These are phyloP conservation scores for Irena cyanogastra DNA, from an alignment of 2,113 vertebrate species.

Conservation along the genomic window DNA sequence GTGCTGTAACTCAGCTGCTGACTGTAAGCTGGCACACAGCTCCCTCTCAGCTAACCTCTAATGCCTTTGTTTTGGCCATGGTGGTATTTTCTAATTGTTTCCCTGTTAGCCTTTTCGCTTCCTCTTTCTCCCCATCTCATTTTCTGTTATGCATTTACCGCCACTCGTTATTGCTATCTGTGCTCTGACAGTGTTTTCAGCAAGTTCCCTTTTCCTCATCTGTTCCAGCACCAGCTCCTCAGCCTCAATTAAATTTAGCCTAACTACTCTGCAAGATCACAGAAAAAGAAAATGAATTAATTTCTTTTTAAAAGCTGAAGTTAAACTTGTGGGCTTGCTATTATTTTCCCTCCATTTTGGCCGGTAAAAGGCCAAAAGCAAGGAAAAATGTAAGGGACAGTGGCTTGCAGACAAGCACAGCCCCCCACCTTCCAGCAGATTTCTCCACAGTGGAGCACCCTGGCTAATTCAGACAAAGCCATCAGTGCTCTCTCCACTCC, in stretches of 20 bases:
- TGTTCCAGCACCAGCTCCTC: not conserved
- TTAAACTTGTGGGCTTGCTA: not conserved
- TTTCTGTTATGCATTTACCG: slow-evolving; percentile 13
- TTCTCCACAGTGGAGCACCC: not conserved
- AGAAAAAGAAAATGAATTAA: not conserved
- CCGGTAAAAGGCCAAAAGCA: not conserved
- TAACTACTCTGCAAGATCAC: not conserved
- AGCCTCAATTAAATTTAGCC: slow-evolving; percentile 5
- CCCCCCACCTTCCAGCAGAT: not conserved
- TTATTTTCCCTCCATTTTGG: not conserved
- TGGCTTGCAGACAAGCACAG: not conserved
- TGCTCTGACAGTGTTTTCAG: slow-evolving; percentile 10
- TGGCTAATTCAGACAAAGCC: not conserved
- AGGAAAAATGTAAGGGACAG: not conserved
- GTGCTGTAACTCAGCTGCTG: not conserved
- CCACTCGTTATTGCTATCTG: not conserved
- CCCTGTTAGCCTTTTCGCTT: not conserved
- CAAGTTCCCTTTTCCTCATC: not conserved
- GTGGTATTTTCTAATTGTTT: slow-evolving; percentile 34
- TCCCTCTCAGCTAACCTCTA: not conserved
- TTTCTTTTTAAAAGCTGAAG: not conserved
- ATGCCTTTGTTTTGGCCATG: not conserved
- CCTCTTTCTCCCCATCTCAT: not conserved
- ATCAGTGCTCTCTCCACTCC: not conserved
- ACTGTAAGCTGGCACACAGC: not conserved